Evolutionary conservation across 2,888 invertebrate species (phyloP), one percentile per base, ranked within the genome.

Genomic region (Teinopalpus imperialis): DNA sequence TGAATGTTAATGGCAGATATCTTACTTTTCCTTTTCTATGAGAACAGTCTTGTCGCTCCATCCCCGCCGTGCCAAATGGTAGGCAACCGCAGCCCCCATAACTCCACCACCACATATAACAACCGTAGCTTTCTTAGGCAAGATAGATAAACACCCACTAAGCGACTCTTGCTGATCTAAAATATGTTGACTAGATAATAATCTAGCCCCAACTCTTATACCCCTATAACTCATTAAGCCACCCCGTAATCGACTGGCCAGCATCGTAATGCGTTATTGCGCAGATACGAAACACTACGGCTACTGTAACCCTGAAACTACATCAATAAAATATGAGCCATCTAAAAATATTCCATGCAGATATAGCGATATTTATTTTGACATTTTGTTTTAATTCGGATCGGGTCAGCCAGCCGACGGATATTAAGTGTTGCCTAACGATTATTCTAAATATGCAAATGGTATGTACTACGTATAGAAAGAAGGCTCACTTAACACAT

Each of bases 61-160:
- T 39, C 97, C 98, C 54, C 94, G 81, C 61, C 93, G 86, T 0
- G 95, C 94, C 31, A 98, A 85, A 74, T 98, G 96, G 74, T 97
- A 98, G 6, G 97, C 97, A 4, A 98, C 95, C 1, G 97, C 95
- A 5, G 95, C 94, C 2, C 97, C 98, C 91, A 97, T 94, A 29
- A 97, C 93, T 13, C 98, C 98, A 8, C 97, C 97, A 1, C 98
- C 98, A 75, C 97, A 97, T 66, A 98, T 93, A 29, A 97, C 95
- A 29, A 96, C 96, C 64, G 91, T 91, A 0, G 94, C 90, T 64
- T 92, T 86, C 29, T 74, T 48, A 0, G 86, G 87, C 43, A 87
- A 59, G 10, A 65, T 54, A 20, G 73, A 60, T 39, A 85, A 52
- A 52, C 82, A 81, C 26, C 74, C 77, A 35, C 73, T 72, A 26